Evolutionary conservation across 92 coral and sea anemone species (phyloP).

Genomic region (Porites cylindrica): DNA sequence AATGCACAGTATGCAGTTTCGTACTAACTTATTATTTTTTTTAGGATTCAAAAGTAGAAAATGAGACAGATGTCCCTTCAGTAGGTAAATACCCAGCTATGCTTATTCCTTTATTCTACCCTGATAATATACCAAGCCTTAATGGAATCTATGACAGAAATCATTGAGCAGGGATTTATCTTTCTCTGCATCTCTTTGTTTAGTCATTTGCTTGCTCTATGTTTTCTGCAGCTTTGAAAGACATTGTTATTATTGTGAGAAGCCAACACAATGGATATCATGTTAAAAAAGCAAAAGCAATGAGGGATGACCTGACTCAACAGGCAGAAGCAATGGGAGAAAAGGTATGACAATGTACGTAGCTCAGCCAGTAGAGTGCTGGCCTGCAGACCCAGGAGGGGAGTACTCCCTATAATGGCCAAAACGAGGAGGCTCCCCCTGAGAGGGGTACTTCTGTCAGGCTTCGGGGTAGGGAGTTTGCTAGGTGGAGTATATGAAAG

Average conservation of each 20-base stretch:
- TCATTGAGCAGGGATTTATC: background rate
- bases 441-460: too few relatives aligned
- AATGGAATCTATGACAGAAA: too few relatives aligned
- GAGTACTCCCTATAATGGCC: too few relatives aligned
- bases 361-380: too few relatives aligned
- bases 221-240: conserved; percentile 61
- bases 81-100: conserved; percentile 2
- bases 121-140: background rate
- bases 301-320: conserved; percentile 67
- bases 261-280: conserved; percentile 91
- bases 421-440: too few relatives aligned
- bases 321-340: conserved; percentile 76
- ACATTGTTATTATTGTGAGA: conserved; percentile 86
- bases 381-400: too few relatives aligned
- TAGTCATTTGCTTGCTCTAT: background rate
- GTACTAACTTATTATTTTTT: background rate
- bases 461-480: too few relatives aligned
- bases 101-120: background rate
- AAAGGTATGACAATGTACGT: background rate
- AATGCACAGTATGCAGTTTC: background rate
- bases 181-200: background rate
- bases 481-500: too few relatives aligned
- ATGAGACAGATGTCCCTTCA: conserved; percentile 21
- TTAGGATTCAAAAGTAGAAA: conserved; percentile 25
- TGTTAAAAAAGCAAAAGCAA: conserved; percentile 75